These are phyloP conservation scores for Platynereis dumerilii DNA, from an alignment of 2,888 invertebrate genomes.

Conservation along the genomic window DNA sequence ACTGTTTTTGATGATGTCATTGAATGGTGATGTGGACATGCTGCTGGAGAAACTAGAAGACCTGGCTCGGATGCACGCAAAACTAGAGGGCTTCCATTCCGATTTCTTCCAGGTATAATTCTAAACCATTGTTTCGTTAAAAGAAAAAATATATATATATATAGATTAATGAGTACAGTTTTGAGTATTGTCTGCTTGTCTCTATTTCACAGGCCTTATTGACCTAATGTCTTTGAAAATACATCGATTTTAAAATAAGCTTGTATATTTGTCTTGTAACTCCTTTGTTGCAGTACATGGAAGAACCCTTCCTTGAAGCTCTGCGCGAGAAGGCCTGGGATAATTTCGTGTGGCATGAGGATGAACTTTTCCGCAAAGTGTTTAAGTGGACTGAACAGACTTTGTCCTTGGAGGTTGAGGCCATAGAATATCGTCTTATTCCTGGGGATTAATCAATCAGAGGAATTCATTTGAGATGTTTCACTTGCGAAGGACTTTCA, in stretches of 20 bases:
- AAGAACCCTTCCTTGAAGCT: slow-evolving; percentile 21
- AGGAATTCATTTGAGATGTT: too few species aligned
- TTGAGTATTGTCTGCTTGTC: too few species aligned
- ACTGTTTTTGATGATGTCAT: slow-evolving; percentile 28
- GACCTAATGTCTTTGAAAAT: too few species aligned
- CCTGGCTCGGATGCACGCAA: slow-evolving; percentile 22
- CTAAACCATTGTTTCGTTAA: too few species aligned
- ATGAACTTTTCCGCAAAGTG: slow-evolving; percentile 19
- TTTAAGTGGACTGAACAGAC: slow-evolving; percentile 22
- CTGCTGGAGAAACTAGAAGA: slow-evolving; percentile 19
- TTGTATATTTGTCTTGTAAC: too few species aligned
- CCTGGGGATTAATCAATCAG: slow-evolving; percentile 27
- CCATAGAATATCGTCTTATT: slow-evolving; percentile 28
- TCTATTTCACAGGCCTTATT: too few species aligned
- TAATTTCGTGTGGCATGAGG: slow-evolving; percentile 14
- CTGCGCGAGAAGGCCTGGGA: slow-evolving; percentile 22
- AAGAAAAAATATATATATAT: neutral
- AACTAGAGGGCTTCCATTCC: slow-evolving; percentile 23
- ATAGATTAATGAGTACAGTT: too few species aligned
- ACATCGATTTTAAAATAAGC: too few species aligned
- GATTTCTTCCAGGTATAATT: slow-evolving; percentile 26
- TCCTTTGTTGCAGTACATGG: slow-evolving; percentile 21
- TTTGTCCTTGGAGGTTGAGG: slow-evolving; percentile 23
- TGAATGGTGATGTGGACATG: slow-evolving; percentile 19
- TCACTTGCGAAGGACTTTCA: too few species aligned